Evolutionary conservation across 2,888 invertebrate species (phyloP), one percentile per base, ranked within the genome.

Genomic region (Torymus texanus): DNA sequence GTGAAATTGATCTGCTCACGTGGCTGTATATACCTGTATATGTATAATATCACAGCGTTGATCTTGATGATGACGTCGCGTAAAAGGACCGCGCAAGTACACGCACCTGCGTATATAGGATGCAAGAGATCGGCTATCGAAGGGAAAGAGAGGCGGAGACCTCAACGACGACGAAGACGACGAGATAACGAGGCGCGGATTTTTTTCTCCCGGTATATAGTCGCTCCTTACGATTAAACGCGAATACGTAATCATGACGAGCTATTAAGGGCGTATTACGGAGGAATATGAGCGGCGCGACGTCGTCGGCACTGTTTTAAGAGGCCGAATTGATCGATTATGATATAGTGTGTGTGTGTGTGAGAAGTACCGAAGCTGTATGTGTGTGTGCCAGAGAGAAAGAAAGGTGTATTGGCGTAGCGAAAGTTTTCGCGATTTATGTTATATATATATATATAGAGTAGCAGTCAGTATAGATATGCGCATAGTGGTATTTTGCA

Each of bases 1-100:
- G 82, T 85, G 86, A 87, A 86, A 86, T 83, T 82, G 85, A 78
- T 55, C 50, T 41, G 29, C 11, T 13, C 21, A 24, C 12, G 24
- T 24, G 66, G 58, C 65, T 61, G 21, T 21, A 21, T 21, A 21
- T 21, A 21, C 21, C 21, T 21, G 13, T n/a, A 53, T 4, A 10
- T 24, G 10, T 24, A 62, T 50, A 0, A 66, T 67, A 58, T 56
- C 61, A 14, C 13, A 1, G 14, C 59, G 55, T 1, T 21, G 21
- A 65, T 74, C 65, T 65, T 62, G 76, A 75, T 1, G 68, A 51
- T 59, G 75, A 67, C 61, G 75, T 18, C 67, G 67, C 75, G 59
- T 41, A 41, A 41, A 41, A 41, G 41, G 5, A 8, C n/a, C 11
- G 51, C 55, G 61, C 2, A 2, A 24, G 55, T 61, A 71, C 2